Percentiles rank a stretch among this genome's conserved stretches.
Evolutionary conservation across 2,888 invertebrate genomes (phyloP).

Genomic region (Epistrophella euchroma): DNA sequence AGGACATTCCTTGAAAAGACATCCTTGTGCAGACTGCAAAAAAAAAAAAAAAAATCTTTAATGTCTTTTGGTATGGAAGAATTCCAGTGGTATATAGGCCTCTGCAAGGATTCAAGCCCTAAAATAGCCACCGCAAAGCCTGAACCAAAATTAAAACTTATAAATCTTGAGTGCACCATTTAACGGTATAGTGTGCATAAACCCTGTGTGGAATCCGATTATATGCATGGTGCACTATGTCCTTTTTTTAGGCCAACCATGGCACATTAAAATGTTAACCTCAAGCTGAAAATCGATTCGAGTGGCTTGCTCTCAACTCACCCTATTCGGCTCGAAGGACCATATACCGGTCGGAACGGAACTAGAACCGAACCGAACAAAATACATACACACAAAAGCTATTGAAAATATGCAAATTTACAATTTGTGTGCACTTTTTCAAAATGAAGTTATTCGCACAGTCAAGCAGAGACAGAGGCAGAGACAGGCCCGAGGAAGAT

Average conservation of each 20-base stretch:
- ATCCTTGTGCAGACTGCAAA: constrained; percentile 9
- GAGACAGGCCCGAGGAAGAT: constrained; percentile 8
- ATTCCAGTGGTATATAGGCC: constrained; percentile 43
- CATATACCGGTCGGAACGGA: constrained; percentile 11
- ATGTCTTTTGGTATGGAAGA: not conserved
- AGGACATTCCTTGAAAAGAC: constrained; percentile 26
- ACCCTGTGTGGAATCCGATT: constrained; percentile 58
- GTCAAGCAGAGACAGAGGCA: constrained; percentile 38
- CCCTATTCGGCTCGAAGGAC: constrained; percentile 35
- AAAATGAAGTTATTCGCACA: constrained; percentile 71
- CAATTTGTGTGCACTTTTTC: constrained; percentile 68
- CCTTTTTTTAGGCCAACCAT: constrained; percentile 47
- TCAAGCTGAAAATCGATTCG: constrained; percentile 63
- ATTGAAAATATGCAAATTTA: constrained; percentile 72
- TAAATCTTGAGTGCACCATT: constrained; percentile 72
- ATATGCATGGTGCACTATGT: constrained; percentile 44
- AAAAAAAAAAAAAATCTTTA: constrained; percentile 2
- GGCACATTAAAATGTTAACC: constrained; percentile 48
- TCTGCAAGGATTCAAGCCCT: constrained; percentile 29
- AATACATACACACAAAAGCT: constrained; percentile 20
- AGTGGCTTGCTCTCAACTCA: constrained; percentile 5
- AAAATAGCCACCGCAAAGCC: constrained; percentile 44
- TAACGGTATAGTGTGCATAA: constrained; percentile 69
- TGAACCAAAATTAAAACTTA: constrained; percentile 69
- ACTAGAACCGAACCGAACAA: not conserved